Conservation (phyloP, 2,113 vertebrate genomes). For the Apteryx mantelli region DNA sequence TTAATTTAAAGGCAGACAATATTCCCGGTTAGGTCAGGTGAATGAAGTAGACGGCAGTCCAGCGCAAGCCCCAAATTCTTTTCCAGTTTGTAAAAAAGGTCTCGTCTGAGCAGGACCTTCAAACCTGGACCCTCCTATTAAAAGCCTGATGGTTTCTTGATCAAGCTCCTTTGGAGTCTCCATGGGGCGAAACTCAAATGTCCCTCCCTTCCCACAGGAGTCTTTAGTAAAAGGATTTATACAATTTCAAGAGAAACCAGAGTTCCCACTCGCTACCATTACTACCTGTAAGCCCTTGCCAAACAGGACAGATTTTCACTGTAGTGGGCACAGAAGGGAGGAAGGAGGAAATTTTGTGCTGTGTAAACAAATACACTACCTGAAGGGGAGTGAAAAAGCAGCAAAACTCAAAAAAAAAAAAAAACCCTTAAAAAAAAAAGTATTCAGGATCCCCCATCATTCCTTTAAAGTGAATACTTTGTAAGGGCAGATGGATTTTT, state of each 20-base stretch:
- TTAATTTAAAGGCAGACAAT: neutral
- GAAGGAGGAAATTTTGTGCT: conserved; percentile 37
- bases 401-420: neutral
- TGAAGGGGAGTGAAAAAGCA: conserved; percentile 57
- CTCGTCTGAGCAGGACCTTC: neutral
- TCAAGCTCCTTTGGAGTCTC: neutral
- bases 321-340: conserved; percentile 24
- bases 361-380: conserved; percentile 63
- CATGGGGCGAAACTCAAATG: neutral
- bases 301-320: conserved; percentile 35
- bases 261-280: neutral
- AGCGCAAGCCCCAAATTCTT: neutral
- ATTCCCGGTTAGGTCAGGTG: neutral
- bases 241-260: neutral
- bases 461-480: neutral
- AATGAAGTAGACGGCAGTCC: neutral
- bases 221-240: neutral
- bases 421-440: neutral
- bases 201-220: neutral
- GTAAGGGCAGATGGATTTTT: neutral
- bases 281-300: conserved; percentile 4
- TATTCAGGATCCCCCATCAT: neutral
- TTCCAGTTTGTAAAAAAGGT: neutral
- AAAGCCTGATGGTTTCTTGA: neutral
- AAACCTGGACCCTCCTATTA: neutral